phyloP scores from a whole-genome alignment of 2,888 invertebrate species.

The Zygothrica quintamaculata region DNA sequence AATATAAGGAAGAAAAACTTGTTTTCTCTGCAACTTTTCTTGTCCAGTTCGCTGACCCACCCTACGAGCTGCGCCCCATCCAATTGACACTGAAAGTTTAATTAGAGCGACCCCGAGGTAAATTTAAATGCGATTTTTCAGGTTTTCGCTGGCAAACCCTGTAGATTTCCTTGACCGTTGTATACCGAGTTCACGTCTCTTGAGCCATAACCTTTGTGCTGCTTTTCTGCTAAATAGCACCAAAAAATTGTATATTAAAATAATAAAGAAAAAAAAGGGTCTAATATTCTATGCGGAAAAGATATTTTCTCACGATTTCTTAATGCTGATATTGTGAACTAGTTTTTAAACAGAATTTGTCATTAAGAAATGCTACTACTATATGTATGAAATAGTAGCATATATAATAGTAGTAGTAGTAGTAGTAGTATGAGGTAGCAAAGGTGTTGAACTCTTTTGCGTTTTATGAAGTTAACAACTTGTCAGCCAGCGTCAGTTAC shows the following conservation, averaged over 20 bases:
- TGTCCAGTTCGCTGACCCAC: slow-evolving; percentile 60
- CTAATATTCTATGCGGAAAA: slow-evolving; percentile 57
- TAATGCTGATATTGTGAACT: slow-evolving; percentile 62
- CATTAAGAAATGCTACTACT: slow-evolving; percentile 55
- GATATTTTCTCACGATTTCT: slow-evolving; percentile 78
- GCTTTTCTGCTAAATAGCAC: slow-evolving; percentile 62
- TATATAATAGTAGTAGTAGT: no score
- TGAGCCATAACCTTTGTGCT: slow-evolving; percentile 71
- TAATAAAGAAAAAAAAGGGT: slow-evolving; percentile 32
- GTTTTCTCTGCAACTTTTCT: slow-evolving; percentile 33
- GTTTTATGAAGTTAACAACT: slow-evolving; percentile 56
- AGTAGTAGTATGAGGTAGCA: slow-evolving; percentile 13
- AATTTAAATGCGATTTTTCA: slow-evolving; percentile 57
- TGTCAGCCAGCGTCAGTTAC: slow-evolving; percentile 36
- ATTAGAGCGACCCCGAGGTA: slow-evolving; percentile 76
- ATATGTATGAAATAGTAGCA: no score
- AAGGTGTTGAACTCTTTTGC: slow-evolving; percentile 74
- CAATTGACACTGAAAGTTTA: slow-evolving; percentile 80
- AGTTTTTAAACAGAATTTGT: slow-evolving; percentile 75
- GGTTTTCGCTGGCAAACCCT: slow-evolving; percentile 51
- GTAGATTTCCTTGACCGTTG: slow-evolving; percentile 70
- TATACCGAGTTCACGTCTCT: slow-evolving; percentile 52
- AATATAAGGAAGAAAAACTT: slow-evolving; percentile 27
- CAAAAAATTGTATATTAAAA: slow-evolving; percentile 13
- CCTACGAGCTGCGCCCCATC: slow-evolving; percentile 34